These are phyloP conservation scores for Cricetomys ansorgei DNA, from an alignment of 2,113 vertebrate genomes.

Conservation along the genomic window DNA sequence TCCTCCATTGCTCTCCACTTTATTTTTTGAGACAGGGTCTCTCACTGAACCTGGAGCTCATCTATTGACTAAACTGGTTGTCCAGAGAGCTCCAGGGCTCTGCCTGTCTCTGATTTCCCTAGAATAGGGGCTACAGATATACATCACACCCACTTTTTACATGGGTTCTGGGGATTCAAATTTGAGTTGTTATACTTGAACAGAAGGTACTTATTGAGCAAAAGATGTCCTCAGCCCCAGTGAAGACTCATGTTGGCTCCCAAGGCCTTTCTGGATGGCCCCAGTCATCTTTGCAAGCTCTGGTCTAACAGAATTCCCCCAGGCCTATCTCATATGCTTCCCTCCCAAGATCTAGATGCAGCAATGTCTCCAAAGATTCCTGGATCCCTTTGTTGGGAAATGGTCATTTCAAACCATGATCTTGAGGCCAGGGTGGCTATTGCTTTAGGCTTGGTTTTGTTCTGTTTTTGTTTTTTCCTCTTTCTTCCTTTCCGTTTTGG, in stretches of 20 bases:
- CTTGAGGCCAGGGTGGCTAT: neutral
- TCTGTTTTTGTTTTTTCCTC: neutral
- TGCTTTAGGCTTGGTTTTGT: neutral
- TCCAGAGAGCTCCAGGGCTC: too few species aligned
- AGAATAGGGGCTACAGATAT: too few species aligned
- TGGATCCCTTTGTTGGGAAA: conserved; percentile 10
- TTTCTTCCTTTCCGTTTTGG: neutral
- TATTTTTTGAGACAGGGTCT: too few species aligned
- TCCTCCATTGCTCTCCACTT: too few species aligned
- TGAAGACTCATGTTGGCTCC: neutral
- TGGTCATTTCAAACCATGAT: neutral
- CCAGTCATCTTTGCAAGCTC: neutral
- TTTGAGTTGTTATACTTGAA: neutral
- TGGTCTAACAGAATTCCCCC: neutral
- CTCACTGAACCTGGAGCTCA: too few species aligned
- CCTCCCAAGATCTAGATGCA: neutral
- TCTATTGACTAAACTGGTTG: too few species aligned
- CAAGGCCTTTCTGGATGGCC: neutral
- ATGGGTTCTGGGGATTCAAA: neutral
- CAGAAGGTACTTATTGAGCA: neutral
- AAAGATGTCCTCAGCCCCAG: neutral
- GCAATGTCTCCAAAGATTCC: neutral
- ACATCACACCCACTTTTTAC: neutral
- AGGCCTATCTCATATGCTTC: neutral
- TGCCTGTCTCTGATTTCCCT: neutral